phyloP scores from a whole-genome alignment of 2,888 invertebrate genomes.

The Rosalia funebris region DNA sequence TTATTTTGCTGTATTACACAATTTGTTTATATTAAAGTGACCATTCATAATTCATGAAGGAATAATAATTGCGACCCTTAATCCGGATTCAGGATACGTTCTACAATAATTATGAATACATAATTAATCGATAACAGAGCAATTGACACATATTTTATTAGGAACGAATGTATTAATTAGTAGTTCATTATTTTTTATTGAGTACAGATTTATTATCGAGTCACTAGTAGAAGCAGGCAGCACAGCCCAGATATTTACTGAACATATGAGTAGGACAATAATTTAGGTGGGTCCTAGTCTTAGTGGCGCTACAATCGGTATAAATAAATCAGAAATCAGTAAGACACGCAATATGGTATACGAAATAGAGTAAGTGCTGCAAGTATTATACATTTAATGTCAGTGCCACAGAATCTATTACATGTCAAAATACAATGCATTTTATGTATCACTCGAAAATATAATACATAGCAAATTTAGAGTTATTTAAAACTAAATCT shows the following conservation, averaged over 20 bases:
- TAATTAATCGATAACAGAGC: slow-evolving; percentile 10
- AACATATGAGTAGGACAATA: slow-evolving; percentile 1
- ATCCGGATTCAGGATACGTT: slow-evolving; percentile 23
- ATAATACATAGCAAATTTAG: too few relatives aligned
- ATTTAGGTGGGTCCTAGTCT: slow-evolving; percentile 13
- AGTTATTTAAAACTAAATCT: too few relatives aligned
- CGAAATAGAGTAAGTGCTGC: too few relatives aligned
- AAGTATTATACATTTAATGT: too few relatives aligned
- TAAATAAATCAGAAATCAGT: not conserved
- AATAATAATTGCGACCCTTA: slow-evolving; percentile 12
- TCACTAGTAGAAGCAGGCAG: not conserved
- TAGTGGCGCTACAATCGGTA: not conserved
- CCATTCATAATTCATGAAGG: not conserved
- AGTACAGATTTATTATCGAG: slow-evolving; percentile 13
- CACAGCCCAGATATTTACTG: not conserved
- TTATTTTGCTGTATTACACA: too few relatives aligned
- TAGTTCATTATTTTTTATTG: not conserved
- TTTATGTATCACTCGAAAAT: too few relatives aligned
- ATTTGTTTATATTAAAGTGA: too few relatives aligned
- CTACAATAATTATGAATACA: not conserved
- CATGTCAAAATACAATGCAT: too few relatives aligned
- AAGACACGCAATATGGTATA: not conserved
- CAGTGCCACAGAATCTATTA: too few relatives aligned
- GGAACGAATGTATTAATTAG: slow-evolving; percentile 21
- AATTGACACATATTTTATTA: slow-evolving; percentile 12